phyloP scores from a whole-genome alignment of 92 coral and sea anemone species.

The Parazoanthus darwini region DNA sequence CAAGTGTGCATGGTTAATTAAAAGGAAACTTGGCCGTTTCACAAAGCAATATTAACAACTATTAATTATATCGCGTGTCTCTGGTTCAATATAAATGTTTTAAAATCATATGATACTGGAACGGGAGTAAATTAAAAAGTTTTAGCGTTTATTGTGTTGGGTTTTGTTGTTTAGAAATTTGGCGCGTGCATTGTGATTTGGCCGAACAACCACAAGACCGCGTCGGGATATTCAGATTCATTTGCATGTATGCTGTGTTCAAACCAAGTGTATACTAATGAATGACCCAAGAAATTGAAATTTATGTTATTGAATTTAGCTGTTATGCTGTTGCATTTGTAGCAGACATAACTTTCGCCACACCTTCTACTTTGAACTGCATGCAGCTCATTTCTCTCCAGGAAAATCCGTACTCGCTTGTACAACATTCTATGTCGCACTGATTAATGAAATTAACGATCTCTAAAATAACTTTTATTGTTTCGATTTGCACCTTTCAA shows the following conservation, averaged over 20 bases:
- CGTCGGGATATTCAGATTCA: neutral
- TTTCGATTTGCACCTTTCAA: neutral
- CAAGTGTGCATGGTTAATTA: constrained; percentile 9
- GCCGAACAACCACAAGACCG: neutral
- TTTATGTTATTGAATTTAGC: constrained; percentile 11
- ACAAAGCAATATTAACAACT: constrained; percentile 20
- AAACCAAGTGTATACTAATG: neutral
- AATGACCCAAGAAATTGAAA: neutral
- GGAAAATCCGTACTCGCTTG: neutral
- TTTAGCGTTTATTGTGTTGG: neutral
- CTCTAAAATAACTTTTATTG: neutral
- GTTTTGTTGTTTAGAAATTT: constrained; percentile 10
- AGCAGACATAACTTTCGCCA: neutral
- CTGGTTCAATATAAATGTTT: neutral
- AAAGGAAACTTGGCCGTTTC: neutral
- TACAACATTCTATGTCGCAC: neutral
- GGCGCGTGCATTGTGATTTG: constrained; percentile 5
- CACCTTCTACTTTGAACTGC: neutral
- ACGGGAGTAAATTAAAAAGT: neutral
- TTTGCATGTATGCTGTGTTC: neutral
- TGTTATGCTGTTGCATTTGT: neutral
- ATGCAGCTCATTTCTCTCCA: no score
- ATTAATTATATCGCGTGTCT: constrained; percentile 12
- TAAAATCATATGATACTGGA: neutral
- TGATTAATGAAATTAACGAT: neutral